Conservation (phyloP, 2,888 invertebrate species). For the Chymomyza fuscimana region DNA sequence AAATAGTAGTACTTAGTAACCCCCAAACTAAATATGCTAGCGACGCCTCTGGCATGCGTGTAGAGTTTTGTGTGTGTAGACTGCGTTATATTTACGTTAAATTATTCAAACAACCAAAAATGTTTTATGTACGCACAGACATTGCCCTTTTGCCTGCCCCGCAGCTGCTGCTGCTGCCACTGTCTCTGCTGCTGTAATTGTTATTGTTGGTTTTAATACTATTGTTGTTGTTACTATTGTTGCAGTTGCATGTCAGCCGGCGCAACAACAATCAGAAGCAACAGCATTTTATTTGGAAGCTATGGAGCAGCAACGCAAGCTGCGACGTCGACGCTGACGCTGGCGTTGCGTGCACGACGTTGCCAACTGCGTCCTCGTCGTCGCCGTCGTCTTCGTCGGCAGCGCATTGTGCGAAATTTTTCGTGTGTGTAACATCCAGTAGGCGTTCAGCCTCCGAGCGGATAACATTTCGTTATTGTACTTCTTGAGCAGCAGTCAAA, state of each 20-base stretch:
- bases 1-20: no score
- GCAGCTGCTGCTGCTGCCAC: conserved; percentile 32
- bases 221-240: no score
- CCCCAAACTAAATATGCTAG: no score
- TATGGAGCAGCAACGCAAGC: not conserved
- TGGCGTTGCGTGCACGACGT: conserved; percentile 34
- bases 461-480: conserved; percentile 78
- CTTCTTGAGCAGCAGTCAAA: conserved; percentile 47
- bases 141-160: not conserved
- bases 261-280: conserved; percentile 5
- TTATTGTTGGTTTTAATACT: no score
- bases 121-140: conserved; percentile 45
- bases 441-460: conserved; percentile 80
- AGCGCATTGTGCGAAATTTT: conserved; percentile 59
- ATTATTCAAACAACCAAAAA: conserved; percentile 58
- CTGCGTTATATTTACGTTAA: conserved; percentile 71
- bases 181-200: not conserved
- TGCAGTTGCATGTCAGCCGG: no score
- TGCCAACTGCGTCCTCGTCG: not conserved
- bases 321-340: conserved; percentile 12
- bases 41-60: conserved; percentile 1
- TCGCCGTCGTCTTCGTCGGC: conserved; percentile 13
- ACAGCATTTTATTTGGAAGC: not conserved
- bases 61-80: conserved; percentile 49
- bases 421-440: conserved; percentile 74